Evolutionary conservation across 2,797 vertebrate genomes (phyloP).

Genomic region (Morus bassanus): DNA sequence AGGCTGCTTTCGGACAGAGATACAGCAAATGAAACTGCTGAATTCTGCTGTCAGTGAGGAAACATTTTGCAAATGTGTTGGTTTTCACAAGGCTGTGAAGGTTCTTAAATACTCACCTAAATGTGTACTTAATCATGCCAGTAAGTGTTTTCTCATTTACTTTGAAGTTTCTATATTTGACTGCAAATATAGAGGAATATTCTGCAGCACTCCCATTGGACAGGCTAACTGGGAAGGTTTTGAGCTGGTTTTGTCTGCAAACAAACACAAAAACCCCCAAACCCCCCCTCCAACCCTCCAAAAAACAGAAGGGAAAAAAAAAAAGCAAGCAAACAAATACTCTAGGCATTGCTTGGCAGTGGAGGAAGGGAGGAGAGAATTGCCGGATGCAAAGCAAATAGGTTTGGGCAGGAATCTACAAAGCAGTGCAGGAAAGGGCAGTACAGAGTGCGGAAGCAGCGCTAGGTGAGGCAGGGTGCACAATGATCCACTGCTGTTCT

Average conservation of each 20-base stretch:
- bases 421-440: no score
- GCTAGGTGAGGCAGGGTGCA: background rate
- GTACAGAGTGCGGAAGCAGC: background rate
- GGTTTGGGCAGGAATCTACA: background rate
- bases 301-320: background rate
- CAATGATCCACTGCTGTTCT: background rate
- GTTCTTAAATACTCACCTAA: slow-evolving; percentile 49
- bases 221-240: background rate
- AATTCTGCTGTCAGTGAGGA: slow-evolving; percentile 10
- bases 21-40: slow-evolving; percentile 19
- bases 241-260: background rate
- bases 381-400: background rate
- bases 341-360: background rate
- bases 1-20: slow-evolving; percentile 21
- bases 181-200: slow-evolving; percentile 15
- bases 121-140: slow-evolving; percentile 20
- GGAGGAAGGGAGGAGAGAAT: background rate
- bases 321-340: background rate
- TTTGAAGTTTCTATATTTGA: slow-evolving; percentile 22
- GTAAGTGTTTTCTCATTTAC: slow-evolving; percentile 29
- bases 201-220: background rate
- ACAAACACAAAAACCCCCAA: background rate
- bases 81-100: background rate
- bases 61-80: slow-evolving; percentile 41
- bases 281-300: fast-evolving